phyloP scores from a whole-genome alignment of 2,797 vertebrate species.

The Hozukius guyotensis region DNA sequence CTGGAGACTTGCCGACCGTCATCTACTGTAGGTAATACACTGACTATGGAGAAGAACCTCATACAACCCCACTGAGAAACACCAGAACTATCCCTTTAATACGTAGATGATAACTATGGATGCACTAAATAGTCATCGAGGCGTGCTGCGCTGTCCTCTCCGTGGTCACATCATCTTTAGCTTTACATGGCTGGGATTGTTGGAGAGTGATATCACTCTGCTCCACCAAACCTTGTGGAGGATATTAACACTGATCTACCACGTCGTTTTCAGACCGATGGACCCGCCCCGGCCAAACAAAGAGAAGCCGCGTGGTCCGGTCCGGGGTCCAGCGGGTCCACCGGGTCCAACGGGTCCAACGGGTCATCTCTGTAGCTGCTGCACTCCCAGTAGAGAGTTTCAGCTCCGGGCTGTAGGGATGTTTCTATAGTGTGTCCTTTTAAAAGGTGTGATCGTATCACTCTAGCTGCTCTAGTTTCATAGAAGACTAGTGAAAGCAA shows the following conservation, averaged over 20 bases:
- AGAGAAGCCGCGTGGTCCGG: background rate
- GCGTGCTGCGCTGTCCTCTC: background rate
- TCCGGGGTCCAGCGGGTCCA: background rate
- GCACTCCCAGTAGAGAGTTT: background rate
- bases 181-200: background rate
- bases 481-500: background rate
- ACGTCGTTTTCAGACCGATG: background rate
- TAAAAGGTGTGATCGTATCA: background rate
- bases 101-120: background rate
- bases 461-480: background rate
- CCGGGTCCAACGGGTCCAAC: background rate
- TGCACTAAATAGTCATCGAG: background rate
- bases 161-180: constrained; percentile 12
- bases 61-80: no score
- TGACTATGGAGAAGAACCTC: no score
- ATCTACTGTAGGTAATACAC: no score
- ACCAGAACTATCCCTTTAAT: no score
- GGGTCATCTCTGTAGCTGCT: background rate
- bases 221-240: background rate
- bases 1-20: no score
- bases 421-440: background rate
- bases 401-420: background rate
- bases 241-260: background rate
- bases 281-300: background rate
- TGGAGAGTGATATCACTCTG: background rate